Evolutionary conservation across 2,888 invertebrate species (phyloP).

Genomic region (Eupithecia pulchellata): DNA sequence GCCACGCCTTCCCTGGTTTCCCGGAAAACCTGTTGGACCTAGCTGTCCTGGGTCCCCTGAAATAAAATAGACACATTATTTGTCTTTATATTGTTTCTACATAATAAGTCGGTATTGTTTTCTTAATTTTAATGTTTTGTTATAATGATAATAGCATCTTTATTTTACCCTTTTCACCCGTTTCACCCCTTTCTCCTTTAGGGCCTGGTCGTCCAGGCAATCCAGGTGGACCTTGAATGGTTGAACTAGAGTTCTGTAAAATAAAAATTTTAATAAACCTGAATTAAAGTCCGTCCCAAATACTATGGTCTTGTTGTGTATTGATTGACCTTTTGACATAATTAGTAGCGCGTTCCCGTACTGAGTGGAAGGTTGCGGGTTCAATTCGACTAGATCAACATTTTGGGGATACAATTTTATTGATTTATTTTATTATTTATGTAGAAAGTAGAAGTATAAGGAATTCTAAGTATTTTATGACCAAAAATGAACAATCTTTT

Average conservation of each 20-base stretch:
- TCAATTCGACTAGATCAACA: background rate
- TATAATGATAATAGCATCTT: background rate
- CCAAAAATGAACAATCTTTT: too few species aligned
- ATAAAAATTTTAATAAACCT: background rate
- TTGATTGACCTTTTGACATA: too few species aligned
- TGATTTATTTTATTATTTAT: too few species aligned
- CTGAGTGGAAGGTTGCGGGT: background rate
- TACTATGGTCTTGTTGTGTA: background rate
- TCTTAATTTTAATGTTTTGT: background rate
- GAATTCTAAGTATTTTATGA: too few species aligned
- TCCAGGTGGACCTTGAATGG: conserved; percentile 52
- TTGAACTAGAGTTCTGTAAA: conserved; percentile 42
- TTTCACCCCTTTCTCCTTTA: conserved; percentile 69
- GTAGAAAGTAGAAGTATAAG: too few species aligned
- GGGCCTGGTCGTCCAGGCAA: conserved; percentile 58
- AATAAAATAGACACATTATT: conserved; percentile 27
- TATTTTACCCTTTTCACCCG: conserved; percentile 64
- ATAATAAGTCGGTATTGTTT: background rate
- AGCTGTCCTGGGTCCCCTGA: conserved; percentile 66
- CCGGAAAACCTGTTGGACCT: conserved; percentile 65
- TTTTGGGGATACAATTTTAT: too few species aligned
- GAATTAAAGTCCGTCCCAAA: background rate
- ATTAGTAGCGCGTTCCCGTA: background rate
- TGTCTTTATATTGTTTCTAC: background rate
- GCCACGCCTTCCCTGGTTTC: conserved; percentile 62